Evolutionary conservation across 2,888 invertebrate species (phyloP).

Genomic region (Amiota mariae): DNA sequence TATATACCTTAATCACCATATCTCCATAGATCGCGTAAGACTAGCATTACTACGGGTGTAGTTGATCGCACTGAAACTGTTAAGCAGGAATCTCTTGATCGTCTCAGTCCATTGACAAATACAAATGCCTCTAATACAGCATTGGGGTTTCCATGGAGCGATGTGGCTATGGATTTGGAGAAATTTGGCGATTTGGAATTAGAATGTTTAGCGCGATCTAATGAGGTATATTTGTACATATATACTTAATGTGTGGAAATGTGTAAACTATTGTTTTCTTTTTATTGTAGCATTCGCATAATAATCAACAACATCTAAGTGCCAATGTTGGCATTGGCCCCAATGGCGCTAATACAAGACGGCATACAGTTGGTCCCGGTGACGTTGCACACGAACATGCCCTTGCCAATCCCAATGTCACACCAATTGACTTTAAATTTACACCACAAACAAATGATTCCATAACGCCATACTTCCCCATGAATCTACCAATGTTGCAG

Average conservation of each 20-base stretch:
- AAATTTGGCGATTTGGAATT: conserved; percentile 72
- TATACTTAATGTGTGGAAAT: too few species aligned
- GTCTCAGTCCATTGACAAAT: conserved; percentile 72
- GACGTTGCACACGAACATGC: conserved; percentile 89
- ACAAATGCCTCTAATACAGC: conserved; percentile 61
- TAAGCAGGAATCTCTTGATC: conserved; percentile 72
- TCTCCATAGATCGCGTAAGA: conserved; percentile 75
- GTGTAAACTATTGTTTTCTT: neutral
- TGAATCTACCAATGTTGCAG: conserved; percentile 87
- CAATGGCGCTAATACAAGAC: conserved; percentile 77
- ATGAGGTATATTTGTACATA: conserved; percentile 57
- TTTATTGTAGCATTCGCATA: conserved; percentile 49
- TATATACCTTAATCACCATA: neutral
- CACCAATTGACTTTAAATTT: conserved; percentile 72
- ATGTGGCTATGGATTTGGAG: conserved; percentile 71
- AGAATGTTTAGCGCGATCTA: conserved; percentile 67
- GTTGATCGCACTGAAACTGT: conserved; percentile 76
- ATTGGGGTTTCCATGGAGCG: conserved; percentile 68
- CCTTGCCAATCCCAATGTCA: conserved; percentile 73
- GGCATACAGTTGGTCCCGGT: conserved; percentile 95
- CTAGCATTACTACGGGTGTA: conserved; percentile 78
- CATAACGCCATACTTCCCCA: conserved; percentile 81
- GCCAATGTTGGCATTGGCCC: conserved; percentile 59
- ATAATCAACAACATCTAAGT: conserved; percentile 63
- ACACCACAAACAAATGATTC: conserved; percentile 59